Conservation (phyloP, 2,113 vertebrate genomes). For the Cochlearius cochlearius region DNA sequence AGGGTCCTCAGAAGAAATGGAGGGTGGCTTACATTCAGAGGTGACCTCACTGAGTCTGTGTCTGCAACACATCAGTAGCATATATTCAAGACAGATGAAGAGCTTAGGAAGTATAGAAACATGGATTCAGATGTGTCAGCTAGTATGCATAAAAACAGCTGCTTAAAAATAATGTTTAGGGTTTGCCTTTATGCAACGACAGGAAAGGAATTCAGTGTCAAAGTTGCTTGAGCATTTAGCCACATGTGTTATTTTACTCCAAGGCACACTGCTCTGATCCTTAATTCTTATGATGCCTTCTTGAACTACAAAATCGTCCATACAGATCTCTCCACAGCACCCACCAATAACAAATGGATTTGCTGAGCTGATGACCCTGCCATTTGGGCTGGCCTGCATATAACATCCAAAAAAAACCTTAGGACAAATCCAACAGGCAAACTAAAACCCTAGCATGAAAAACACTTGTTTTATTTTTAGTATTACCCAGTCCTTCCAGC, state of each 20-base stretch:
- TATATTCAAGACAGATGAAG: conserved; percentile 47
- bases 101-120: conserved; percentile 39
- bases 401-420: background rate
- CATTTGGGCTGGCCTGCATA: background rate
- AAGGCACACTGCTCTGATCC: background rate
- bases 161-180: conserved; percentile 55
- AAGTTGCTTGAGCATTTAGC: background rate
- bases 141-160: conserved; percentile 24
- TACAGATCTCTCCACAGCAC: background rate
- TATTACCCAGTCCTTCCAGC: background rate
- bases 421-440: background rate
- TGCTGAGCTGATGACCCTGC: background rate
- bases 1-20: background rate
- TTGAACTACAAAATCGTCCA: background rate
- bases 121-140: conserved; percentile 42
- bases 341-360: background rate
- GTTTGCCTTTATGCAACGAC: conserved; percentile 10
- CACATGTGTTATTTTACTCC: conserved; percentile 15
- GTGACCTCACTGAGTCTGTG: background rate
- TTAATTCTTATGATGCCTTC: background rate
- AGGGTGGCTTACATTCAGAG: background rate
- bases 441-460: background rate
- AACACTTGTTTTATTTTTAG: background rate
- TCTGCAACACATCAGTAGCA: conserved; percentile 4
- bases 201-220: conserved; percentile 23